These are phyloP conservation scores for Onychomys leucogaster DNA, from an alignment of 2,797 vertebrate species.

Conservation along the genomic window DNA sequence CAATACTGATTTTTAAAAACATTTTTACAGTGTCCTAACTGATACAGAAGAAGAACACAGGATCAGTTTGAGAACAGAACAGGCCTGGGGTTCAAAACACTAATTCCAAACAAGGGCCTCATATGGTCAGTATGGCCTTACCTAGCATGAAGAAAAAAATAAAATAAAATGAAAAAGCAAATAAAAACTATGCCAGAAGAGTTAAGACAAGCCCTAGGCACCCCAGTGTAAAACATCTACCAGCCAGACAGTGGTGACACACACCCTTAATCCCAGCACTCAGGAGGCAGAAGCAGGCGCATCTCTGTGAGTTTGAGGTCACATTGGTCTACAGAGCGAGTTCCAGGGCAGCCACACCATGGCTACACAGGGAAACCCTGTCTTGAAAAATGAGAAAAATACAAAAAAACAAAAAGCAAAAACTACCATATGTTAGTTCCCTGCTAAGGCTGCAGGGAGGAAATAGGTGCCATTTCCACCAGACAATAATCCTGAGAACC, in stretches of 20 bases:
- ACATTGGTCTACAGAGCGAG: neutral
- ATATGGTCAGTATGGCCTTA: neutral
- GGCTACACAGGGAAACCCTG: neutral
- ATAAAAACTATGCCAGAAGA: neutral
- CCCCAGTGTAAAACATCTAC: neutral
- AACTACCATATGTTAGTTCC: neutral
- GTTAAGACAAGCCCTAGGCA: neutral
- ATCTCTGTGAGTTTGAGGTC: neutral
- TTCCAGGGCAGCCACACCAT: neutral
- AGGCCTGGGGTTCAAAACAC: neutral
- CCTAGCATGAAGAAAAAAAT: neutral
- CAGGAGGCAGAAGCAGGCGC: neutral
- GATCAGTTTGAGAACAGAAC: neutral
- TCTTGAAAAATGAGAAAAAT: neutral
- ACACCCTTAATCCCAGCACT: neutral
- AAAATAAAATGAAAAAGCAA: neutral
- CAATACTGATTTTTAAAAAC: conserved; percentile 43
- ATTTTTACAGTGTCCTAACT: neutral
- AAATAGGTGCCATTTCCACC: neutral
- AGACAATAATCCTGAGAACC: neutral
- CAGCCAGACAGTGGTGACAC: neutral
- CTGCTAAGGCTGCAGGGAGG: neutral
- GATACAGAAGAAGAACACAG: neutral
- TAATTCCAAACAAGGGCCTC: neutral
- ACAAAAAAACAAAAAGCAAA: neutral